phyloP scores from a whole-genome alignment of 2,797 vertebrate genomes.

The Malacoraja senta region DNA sequence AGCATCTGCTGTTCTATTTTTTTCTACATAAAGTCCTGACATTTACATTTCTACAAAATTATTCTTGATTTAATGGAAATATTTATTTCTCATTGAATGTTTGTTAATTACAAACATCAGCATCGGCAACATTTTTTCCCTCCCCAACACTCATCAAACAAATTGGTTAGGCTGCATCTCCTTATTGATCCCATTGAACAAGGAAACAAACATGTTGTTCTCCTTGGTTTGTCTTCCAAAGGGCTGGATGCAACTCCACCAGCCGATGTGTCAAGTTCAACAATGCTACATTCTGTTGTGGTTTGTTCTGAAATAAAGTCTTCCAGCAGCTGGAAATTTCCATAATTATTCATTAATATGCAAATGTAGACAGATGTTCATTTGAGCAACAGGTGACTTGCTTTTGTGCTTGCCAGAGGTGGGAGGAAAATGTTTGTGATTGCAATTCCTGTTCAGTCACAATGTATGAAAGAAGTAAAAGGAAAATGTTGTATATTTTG shows the following conservation, averaged over 20 bases:
- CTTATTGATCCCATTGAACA: not conserved
- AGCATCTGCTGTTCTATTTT: no score
- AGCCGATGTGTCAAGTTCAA: not conserved
- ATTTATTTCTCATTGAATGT: not conserved
- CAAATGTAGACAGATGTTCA: slow-evolving; percentile 64
- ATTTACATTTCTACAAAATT: not conserved
- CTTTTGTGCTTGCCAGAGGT: not conserved
- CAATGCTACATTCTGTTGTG: not conserved
- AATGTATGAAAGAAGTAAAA: not conserved
- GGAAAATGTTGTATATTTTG: not conserved
- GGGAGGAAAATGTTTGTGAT: not conserved
- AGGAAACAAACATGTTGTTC: not conserved
- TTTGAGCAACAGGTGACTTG: slow-evolving; percentile 57
- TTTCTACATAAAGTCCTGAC: not conserved
- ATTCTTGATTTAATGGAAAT: not conserved
- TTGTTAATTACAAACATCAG: not conserved
- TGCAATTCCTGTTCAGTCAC: no score
- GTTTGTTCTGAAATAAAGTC: slow-evolving; percentile 46
- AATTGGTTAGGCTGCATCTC: not conserved
- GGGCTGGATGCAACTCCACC: not conserved
- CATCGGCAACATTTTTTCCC: not conserved
- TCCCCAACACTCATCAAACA: not conserved
- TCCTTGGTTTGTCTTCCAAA: not conserved
- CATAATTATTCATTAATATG: slow-evolving; percentile 74
- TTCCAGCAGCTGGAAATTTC: slow-evolving; percentile 56